Base-by-base conservation (phyloP, 2,888 invertebrate genomes). In the Erebia aethiops region DNA sequence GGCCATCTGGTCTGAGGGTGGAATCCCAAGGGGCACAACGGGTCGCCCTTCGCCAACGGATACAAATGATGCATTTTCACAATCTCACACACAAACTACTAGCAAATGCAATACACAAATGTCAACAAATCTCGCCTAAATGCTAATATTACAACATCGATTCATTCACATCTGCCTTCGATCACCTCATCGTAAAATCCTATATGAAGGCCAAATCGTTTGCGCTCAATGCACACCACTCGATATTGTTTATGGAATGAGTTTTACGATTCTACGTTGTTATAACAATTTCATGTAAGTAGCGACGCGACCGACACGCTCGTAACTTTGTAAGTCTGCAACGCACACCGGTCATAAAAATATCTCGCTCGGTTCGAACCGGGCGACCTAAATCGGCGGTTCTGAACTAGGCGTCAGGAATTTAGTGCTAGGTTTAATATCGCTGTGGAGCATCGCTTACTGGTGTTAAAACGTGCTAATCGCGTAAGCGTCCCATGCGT, bases 1-100 rank as follows among this genome's bases (percentile, higher is more conserved):
- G 98, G 98, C 97, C 98, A 98, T 83, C 98, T 95, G 80, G 98
- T 97, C 94, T 98, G 98, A 73, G 98, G 98, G 93, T 98, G 98
- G 90, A 98, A 98, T 61, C 98, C 98, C 86, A 98, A 94, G 75
- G 98, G 98, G 88, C 98, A 98, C 80, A 98, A 91, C 76, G 98
- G 97, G 90, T 98, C 98, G 81, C 96, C 96, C 90, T 97, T 97
- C 85, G 96, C 96, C 85, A 96, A 90, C 57, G 96, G 96, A 87
- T 96, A 96, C 85, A 96, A 87, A 87, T 96, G 96, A 91, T 96
- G 96, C 96, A 96, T 96, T 79, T 80, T 87, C 80, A 81, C 81
- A 76, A 77, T 74, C 77, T 79, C 75, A 75, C 82, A 84, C 81
- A 77, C 78, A 68, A 79, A 83, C 84, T 72, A 74, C 69, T 71